Base-by-base conservation (phyloP, 2,113 vertebrate genomes). In the mouse (Mus musculus) region DNA sequence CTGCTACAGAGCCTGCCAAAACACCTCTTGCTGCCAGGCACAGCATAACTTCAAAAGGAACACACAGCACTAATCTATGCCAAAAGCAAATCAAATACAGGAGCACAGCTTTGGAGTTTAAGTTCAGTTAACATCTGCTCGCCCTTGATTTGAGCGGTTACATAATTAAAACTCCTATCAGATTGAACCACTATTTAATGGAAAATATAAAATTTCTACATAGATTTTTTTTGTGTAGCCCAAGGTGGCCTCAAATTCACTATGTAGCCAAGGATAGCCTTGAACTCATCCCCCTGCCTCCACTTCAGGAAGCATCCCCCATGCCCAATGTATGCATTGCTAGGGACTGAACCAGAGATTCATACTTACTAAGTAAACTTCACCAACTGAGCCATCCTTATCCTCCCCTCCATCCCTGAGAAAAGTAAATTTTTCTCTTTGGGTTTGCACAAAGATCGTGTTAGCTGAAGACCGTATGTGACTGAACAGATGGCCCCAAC, bases 151-250 rank as follows among this genome's bases (percentile, higher is more conserved):
- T 61, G 80, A 77, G 72, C 72, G 86, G 80, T 59, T 71, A 81
- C 19, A 13, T 63, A 72, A 75, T 96, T 92, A 88, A 95, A 84
- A 71, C 69, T 88, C 72, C 67, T 77, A 61, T 94, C 71, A 69
- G 63, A 49, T 85, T 61, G 39, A 30, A 96, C 63, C 30, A 94
- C 95, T 92, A 42, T 95, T 87, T 91, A 93, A 88, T 93, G 76
- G 81, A 14, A 39, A 73, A 69, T 42, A 77, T 20, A 49, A 84
- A 90, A 63, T 6, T 86, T 85, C 63, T 67, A 36, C 42, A 36
- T 33, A 69, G 42, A 19, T 33, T 86, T 36, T 30, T 86, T 49
- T 36, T 39, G 7, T 67, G 63, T 67, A 33, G 28, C 19, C 17
- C 16, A 86, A 11, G 63, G 42, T 86, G 63, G 42, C 84, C 33